Percentiles rank a stretch among this genome's conserved stretches.
phyloP scores from a whole-genome alignment of 2,888 invertebrate genomes.

The Andrena haemorrhoa region DNA sequence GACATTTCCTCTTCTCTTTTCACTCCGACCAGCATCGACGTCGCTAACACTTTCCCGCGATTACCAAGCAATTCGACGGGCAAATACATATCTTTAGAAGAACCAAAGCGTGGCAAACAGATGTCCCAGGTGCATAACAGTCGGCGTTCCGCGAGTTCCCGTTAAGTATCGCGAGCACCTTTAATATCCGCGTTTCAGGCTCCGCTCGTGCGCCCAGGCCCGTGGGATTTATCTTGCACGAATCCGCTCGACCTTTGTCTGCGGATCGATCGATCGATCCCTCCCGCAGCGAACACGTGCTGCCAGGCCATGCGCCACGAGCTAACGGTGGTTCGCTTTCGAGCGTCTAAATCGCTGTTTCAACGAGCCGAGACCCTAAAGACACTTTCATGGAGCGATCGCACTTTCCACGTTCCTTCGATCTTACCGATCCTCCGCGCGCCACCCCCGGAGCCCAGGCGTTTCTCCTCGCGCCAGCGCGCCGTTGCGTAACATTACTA shows the following conservation, averaged over 20 bases:
- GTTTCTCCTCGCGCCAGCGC: constrained; percentile 27
- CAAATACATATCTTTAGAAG: too few species aligned
- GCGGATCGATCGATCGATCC: constrained; percentile 39
- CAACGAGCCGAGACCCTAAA: constrained; percentile 35
- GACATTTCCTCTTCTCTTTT: constrained; percentile 34
- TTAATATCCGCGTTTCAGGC: background rate
- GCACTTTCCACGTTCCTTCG: constrained; percentile 5
- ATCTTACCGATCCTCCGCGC: constrained; percentile 6
- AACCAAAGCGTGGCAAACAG: too few species aligned
- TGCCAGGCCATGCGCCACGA: constrained; percentile 13
- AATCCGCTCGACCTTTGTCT: constrained; percentile 32
- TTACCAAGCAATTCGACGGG: too few species aligned
- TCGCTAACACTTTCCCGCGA: too few species aligned
- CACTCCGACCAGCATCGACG: too few species aligned
- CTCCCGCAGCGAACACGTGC: constrained; percentile 35
- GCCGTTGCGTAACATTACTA: constrained; percentile 74
- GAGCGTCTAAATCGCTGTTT: constrained; percentile 44
- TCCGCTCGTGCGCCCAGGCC: constrained; percentile 3
- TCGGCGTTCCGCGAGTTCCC: background rate
- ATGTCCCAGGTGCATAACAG: background rate
- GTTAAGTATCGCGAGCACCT: background rate
- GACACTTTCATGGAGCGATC: background rate
- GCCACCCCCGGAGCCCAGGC: constrained; percentile 13
- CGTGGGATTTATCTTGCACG: constrained; percentile 28
- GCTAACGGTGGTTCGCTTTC: constrained; percentile 57